Percentiles rank a stretch among this genome's conserved stretches.
phyloP scores from a whole-genome alignment of 2,113 vertebrate species.

The Anoura caudifer region DNA sequence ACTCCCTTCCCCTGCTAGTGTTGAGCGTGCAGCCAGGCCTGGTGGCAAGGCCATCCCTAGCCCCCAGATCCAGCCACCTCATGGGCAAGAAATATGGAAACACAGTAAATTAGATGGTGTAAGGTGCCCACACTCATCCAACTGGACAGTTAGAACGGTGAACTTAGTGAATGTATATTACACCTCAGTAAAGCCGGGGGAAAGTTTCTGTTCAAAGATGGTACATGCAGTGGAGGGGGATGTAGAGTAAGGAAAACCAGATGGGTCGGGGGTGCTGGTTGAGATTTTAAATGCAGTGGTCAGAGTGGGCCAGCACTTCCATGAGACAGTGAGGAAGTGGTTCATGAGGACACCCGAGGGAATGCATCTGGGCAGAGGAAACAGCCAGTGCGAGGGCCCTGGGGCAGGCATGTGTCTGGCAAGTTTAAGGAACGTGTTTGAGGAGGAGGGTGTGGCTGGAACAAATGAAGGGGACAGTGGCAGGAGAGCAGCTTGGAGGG shows the following conservation, averaged over 20 bases:
- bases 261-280: background rate
- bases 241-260: background rate
- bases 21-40: background rate
- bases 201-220: background rate
- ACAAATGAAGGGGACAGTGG: background rate
- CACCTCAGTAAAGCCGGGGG: background rate
- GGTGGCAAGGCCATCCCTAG: background rate
- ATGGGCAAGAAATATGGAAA: background rate
- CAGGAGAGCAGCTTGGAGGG: background rate
- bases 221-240: rapidly evolving
- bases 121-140: background rate
- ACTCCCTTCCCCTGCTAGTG: background rate
- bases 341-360: background rate
- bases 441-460: background rate
- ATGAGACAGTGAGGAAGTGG: rapidly evolving
- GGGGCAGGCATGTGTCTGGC: background rate
- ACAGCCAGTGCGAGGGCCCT: background rate
- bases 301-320: background rate
- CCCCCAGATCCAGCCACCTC: background rate
- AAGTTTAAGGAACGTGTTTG: background rate
- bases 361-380: background rate
- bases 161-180: background rate
- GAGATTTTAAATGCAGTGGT: background rate
- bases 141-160: background rate
- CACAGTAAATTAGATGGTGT: background rate